phyloP scores from a whole-genome alignment of 2,797 vertebrate species.

The Hylomyscus alleni region DNA sequence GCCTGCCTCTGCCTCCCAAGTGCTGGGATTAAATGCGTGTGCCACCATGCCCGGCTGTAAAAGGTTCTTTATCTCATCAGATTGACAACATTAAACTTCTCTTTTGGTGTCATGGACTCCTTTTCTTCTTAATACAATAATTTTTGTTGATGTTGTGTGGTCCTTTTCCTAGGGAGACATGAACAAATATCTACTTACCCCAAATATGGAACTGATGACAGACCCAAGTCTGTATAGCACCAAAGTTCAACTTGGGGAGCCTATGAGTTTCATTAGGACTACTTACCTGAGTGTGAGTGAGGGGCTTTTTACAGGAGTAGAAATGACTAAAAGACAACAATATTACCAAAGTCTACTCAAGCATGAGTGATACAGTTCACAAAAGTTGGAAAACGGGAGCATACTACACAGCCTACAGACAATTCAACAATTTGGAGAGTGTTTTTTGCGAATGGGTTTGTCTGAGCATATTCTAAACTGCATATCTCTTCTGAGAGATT shows the following conservation, averaged over 20 bases:
- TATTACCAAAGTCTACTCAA: not conserved
- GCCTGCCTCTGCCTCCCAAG: no score
- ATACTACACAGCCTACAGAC: not conserved
- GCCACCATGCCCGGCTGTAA: no score
- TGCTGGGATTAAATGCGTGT: no score
- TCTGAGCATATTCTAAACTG: not conserved
- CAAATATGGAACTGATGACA: not conserved
- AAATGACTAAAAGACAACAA: not conserved
- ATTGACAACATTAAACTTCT: not conserved
- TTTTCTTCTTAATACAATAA: not conserved
- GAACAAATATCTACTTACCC: not conserved
- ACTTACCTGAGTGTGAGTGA: not conserved
- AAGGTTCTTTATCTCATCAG: not conserved
- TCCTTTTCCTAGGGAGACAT: not conserved
- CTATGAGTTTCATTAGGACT: not conserved
- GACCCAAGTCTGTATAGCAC: not conserved
- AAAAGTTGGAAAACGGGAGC: not conserved
- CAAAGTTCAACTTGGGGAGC: not conserved
- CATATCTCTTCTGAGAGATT: not conserved
- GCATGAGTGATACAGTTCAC: not conserved
- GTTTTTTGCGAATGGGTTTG: not conserved
- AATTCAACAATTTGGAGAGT: not conserved
- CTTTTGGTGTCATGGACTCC: no score
- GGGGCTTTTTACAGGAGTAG: not conserved
- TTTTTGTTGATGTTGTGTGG: not conserved